phyloP scores from a whole-genome alignment of 2,113 vertebrate species.

The Epinephelus cyanopodus region DNA sequence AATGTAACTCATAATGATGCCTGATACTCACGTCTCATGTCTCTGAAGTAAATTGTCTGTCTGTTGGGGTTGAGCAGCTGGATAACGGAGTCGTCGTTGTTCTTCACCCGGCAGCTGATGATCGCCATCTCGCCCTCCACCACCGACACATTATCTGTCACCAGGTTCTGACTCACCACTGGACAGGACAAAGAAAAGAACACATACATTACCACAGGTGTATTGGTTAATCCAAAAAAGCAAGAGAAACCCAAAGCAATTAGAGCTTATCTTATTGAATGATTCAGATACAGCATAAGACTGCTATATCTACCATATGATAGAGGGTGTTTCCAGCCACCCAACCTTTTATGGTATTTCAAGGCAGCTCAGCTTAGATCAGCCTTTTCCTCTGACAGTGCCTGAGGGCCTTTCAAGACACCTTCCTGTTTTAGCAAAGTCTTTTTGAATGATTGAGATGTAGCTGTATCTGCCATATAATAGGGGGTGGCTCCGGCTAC shows the following conservation, averaged over 20 bases:
- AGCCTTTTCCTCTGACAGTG: too few relatives aligned
- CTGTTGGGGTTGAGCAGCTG: constrained; percentile 99
- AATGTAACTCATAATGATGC: neutral
- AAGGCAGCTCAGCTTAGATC: too few relatives aligned
- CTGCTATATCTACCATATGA: too few relatives aligned
- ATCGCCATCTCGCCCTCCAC: constrained; percentile 86
- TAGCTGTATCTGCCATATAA: too few relatives aligned
- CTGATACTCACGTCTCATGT: constrained; percentile 94
- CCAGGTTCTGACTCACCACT: constrained; percentile 93
- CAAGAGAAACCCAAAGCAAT: neutral
- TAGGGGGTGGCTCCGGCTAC: too few relatives aligned
- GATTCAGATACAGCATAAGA: too few relatives aligned
- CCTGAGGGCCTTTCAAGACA: too few relatives aligned
- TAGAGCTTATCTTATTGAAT: too few relatives aligned
- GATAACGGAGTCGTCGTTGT: constrained; percentile 97
- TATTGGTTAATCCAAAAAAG: neutral
- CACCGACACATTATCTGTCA: constrained; percentile 89
- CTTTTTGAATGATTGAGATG: too few relatives aligned
- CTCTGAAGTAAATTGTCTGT: constrained; percentile 93
- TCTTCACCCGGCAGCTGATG: constrained; percentile 89
- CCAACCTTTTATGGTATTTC: too few relatives aligned
- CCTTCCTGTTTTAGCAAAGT: too few relatives aligned
- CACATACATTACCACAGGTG: neutral
- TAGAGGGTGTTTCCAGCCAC: too few relatives aligned
- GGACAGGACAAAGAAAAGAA: constrained; percentile 28